Evolutionary conservation across 2,888 invertebrate species (phyloP).

Genomic region (Strigamia transsilvanica): DNA sequence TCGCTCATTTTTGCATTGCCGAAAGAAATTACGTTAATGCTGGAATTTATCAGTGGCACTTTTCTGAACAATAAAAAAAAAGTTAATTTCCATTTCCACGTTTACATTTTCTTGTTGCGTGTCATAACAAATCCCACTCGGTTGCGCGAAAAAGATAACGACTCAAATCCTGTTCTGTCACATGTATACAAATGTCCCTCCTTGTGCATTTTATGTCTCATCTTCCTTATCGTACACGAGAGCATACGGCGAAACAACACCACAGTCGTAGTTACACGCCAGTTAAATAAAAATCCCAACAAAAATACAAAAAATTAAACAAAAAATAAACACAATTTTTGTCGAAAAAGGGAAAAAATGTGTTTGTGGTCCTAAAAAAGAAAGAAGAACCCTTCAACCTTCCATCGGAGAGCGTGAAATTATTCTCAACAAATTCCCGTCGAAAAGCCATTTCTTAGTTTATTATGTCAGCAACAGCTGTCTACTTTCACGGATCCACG

Average conservation of each 20-base stretch:
- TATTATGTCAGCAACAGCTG: constrained; percentile 46
- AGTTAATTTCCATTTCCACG: constrained; percentile 43
- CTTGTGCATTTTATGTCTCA: constrained; percentile 43
- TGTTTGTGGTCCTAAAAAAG: neutral
- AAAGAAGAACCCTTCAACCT: neutral
- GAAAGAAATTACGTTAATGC: constrained; percentile 29
- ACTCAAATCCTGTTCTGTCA: constrained; percentile 43
- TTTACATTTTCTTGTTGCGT: constrained; percentile 11
- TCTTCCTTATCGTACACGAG: constrained; percentile 4
- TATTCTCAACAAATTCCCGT: constrained; percentile 39
- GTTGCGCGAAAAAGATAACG: constrained; percentile 41
- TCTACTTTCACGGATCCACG: constrained; percentile 16
- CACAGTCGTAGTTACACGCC: neutral
- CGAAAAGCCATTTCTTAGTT: constrained; percentile 40
- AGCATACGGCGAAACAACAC: constrained; percentile 29
- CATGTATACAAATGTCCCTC: constrained; percentile 37
- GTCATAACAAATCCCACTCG: constrained; percentile 37
- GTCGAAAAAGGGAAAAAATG: neutral
- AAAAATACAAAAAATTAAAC: neutral
- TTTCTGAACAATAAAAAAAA: constrained; percentile 39
- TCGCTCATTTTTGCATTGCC: neutral
- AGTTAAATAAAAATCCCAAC: constrained; percentile 7
- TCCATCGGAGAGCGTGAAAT: constrained; percentile 30
- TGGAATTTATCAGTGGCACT: constrained; percentile 32
- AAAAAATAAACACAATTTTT: neutral